phyloP scores from a whole-genome alignment of 1,140 invertebrate species.

The Polyergus mexicanus region DNA sequence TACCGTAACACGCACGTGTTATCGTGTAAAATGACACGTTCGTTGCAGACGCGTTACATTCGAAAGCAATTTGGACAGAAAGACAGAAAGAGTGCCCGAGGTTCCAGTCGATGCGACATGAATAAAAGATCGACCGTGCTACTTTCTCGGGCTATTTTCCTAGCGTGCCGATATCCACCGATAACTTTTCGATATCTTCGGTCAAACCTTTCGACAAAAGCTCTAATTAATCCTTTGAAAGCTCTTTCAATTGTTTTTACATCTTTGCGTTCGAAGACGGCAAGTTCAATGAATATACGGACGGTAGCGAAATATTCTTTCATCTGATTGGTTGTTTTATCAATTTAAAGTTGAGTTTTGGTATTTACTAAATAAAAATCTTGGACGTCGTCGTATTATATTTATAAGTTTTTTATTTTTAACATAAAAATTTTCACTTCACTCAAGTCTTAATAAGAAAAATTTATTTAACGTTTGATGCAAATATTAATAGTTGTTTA shows the following conservation, averaged over 20 bases:
- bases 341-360: not conserved
- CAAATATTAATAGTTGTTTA: not conserved
- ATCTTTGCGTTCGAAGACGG: not conserved
- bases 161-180: slow-evolving; percentile 26
- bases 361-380: slow-evolving; percentile 28
- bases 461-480: not conserved
- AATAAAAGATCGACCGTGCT: slow-evolving; percentile 39
- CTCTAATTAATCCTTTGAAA: slow-evolving; percentile 38
- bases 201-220: not conserved
- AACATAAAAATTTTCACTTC: not conserved
- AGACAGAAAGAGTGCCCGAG: slow-evolving; percentile 42
- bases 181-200: slow-evolving; percentile 22
- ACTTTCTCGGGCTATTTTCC: slow-evolving; percentile 14
- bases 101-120: slow-evolving; percentile 36
- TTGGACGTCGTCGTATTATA: not conserved
- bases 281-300: slow-evolving; percentile 7
- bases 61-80: slow-evolving; percentile 29
- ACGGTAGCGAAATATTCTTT: not conserved
- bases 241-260: slow-evolving; percentile 33
- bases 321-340: not conserved
- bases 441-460: not conserved
- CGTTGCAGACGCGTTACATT: not conserved
- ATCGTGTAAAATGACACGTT: slow-evolving; percentile 37
- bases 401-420: not conserved
- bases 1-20: slow-evolving; percentile 31